Evolutionary conservation across 1,140 invertebrate genomes (phyloP).

Genomic region (Ridgeia piscesae): DNA sequence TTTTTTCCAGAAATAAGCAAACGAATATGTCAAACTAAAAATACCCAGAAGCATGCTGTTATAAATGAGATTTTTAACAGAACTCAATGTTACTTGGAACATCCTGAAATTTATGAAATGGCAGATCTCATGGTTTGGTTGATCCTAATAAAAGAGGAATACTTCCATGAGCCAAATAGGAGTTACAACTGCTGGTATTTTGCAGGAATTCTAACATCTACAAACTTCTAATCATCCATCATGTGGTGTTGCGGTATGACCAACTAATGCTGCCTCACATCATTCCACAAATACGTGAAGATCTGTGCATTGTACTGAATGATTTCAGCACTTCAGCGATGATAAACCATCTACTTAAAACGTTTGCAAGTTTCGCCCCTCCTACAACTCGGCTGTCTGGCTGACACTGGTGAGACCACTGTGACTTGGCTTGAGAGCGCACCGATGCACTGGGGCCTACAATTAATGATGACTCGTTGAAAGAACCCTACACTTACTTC

Average conservation of each 20-base stretch:
- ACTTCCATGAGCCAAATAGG: not conserved
- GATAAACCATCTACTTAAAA: not conserved
- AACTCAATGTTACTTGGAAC: too few relatives aligned
- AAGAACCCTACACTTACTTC: not conserved
- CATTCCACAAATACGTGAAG: not conserved
- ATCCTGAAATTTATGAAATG: too few relatives aligned
- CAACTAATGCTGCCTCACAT: not conserved
- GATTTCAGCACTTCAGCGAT: not conserved
- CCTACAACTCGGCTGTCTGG: not conserved
- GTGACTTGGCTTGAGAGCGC: not conserved
- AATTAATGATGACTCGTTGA: not conserved
- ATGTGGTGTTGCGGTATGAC: not conserved
- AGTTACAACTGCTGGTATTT: not conserved
- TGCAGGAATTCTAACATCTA: not conserved
- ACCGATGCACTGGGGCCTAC: not conserved
- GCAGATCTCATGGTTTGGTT: too few relatives aligned
- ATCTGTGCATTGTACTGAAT: not conserved
- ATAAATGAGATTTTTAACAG: too few relatives aligned
- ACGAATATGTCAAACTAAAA: too few relatives aligned
- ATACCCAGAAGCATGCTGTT: too few relatives aligned
- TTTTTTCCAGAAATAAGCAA: too few relatives aligned
- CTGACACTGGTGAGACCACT: not conserved
- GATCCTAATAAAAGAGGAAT: not conserved
- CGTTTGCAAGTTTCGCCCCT: not conserved
- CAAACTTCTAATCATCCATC: not conserved